A percentile compares a stretch with the other conserved stretches of the same genome.
These are phyloP conservation scores for Fratercula arctica DNA, from an alignment of 2,797 vertebrate species.

Conservation along the genomic window DNA sequence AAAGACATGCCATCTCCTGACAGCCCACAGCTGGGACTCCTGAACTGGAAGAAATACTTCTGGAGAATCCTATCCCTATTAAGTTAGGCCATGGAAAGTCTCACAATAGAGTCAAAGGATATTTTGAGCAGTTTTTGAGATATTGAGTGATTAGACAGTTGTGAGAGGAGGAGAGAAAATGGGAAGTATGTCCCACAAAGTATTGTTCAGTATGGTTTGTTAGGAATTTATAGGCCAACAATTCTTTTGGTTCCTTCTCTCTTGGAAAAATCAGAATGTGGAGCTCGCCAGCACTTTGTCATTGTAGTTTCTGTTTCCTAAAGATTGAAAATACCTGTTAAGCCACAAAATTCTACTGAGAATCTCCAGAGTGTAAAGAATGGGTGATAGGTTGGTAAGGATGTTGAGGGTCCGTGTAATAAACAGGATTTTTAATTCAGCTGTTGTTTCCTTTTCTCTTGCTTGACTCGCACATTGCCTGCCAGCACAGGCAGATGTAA, in stretches of 20 bases:
- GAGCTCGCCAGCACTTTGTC: background rate
- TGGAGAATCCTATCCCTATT: background rate
- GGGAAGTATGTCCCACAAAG: background rate
- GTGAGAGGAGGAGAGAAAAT: conserved; percentile 7
- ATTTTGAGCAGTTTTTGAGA: conserved; percentile 14
- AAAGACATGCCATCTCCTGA: background rate
- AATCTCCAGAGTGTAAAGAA: background rate
- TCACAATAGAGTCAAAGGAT: background rate
- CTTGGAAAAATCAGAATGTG: background rate
- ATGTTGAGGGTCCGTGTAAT: background rate
- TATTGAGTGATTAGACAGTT: background rate
- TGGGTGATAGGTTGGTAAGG: background rate
- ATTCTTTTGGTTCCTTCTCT: background rate
- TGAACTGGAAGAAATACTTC: background rate
- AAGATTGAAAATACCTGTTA: background rate
- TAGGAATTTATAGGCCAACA: background rate
- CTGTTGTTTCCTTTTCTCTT: background rate
- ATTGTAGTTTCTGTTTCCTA: background rate
- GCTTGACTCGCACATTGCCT: background rate
- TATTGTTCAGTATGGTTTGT: background rate
- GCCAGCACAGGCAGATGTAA: background rate
- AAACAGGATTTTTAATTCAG: background rate
- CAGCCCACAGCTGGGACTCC: background rate
- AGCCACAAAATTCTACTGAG: background rate
- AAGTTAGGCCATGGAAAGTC: background rate